These are phyloP conservation scores for Hypotaenidia okinawae DNA, from an alignment of 2,797 vertebrate genomes.

Conservation along the genomic window DNA sequence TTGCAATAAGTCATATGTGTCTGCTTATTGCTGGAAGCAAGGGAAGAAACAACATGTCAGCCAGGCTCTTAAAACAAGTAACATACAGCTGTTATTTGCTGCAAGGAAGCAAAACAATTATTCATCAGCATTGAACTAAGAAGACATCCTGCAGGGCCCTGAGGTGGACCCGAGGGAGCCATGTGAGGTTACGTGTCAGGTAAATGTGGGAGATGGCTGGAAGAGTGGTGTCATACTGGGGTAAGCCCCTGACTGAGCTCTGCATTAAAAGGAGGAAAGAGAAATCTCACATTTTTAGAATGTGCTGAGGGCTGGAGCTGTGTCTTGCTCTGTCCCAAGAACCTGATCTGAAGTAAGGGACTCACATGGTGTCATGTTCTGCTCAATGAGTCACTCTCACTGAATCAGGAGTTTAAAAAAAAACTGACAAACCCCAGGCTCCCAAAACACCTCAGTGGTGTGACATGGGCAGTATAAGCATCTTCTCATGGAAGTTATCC, in stretches of 20 bases:
- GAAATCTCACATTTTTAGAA: neutral
- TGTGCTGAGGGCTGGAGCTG: neutral
- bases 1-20: neutral
- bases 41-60: neutral
- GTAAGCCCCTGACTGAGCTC: neutral
- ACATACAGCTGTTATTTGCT: neutral
- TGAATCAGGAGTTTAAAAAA: neutral
- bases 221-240: neutral
- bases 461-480: neutral
- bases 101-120: neutral
- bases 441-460: neutral
- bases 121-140: neutral
- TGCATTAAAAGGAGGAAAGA: neutral
- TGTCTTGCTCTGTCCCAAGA: neutral
- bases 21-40: neutral
- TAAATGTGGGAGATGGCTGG: neutral
- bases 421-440: neutral
- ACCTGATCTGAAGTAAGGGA: neutral
- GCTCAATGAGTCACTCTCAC: neutral
- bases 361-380: rapidly evolving
- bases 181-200: rapidly evolving
- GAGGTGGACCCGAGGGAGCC: neutral
- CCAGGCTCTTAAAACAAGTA: neutral
- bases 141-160: neutral
- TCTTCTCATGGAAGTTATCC: neutral